Conservation (phyloP, 2,113 vertebrate species). For the zebrafish (Danio rerio) region DNA sequence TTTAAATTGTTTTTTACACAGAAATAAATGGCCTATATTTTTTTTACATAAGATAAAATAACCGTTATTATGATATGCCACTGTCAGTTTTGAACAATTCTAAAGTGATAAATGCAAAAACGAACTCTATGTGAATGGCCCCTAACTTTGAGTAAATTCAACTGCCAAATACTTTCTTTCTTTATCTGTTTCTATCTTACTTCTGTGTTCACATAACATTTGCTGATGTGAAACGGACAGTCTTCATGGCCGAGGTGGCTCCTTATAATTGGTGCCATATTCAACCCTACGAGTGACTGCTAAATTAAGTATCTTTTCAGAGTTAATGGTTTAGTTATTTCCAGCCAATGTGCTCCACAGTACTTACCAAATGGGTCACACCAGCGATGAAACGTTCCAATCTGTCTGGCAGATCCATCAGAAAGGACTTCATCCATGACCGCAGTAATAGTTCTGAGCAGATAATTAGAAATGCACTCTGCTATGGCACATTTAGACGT, state of each 20-base stretch:
- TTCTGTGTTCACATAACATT: neutral
- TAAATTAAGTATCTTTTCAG: constrained; percentile 35
- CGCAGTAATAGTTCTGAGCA: constrained; percentile 13
- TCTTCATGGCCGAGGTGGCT: neutral
- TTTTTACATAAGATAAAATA: too few species aligned
- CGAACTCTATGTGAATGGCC: too few species aligned
- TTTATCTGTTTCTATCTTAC: neutral
- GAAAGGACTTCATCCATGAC: constrained; percentile 13
- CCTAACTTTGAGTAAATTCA: too few species aligned
- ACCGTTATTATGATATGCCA: too few species aligned
- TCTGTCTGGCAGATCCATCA: constrained; percentile 18
- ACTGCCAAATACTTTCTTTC: too few species aligned
- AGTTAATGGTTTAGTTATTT: constrained; percentile 42
- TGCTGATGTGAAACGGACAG: neutral
- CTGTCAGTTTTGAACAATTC: too few species aligned
- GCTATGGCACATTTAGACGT: neutral
- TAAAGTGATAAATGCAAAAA: too few species aligned
- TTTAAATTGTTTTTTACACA: too few species aligned
- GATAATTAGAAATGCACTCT: constrained; percentile 39
- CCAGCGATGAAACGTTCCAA: constrained; percentile 21
- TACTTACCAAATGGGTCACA: constrained; percentile 44
- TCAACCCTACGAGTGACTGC: constrained; percentile 16
- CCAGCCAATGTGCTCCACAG: constrained; percentile 17
- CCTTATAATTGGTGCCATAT: constrained; percentile 10
- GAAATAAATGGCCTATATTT: too few species aligned